Conservation (phyloP, 2,888 invertebrate species). For the Elysia crispata region DNA sequence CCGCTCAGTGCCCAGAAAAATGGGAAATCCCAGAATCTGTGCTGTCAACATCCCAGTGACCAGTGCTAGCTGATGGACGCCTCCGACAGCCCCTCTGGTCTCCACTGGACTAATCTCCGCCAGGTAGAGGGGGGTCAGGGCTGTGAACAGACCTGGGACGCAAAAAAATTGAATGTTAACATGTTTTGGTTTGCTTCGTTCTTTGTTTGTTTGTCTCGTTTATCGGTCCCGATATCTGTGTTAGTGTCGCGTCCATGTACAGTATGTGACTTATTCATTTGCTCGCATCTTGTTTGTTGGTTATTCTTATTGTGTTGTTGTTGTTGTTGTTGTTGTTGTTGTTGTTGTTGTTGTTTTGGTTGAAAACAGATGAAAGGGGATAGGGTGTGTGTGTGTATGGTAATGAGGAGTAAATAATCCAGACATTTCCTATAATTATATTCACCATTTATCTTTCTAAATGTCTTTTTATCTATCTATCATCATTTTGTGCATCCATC, state of each 20-base stretch:
- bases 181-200: neutral
- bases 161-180: neutral
- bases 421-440: no score
- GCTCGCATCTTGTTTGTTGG: no score
- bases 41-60: conserved; percentile 95
- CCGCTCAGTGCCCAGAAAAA: conserved; percentile 89
- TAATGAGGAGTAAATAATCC: no score
- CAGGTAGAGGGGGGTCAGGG: conserved; percentile 98
- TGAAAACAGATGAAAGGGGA: no score
- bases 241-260: conserved; percentile 97
- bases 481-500: no score
- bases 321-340: no score
- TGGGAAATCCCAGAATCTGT: conserved; percentile 84
- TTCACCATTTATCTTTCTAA: no score
- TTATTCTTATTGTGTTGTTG: no score
- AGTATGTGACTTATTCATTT: no score
- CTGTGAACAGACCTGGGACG: conserved; percentile 91
- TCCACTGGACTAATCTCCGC: conserved; percentile 97
- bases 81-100: conserved; percentile 88
- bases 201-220: neutral
- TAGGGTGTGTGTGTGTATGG: no score
- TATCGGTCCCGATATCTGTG: conserved; percentile 99
- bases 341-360: no score
- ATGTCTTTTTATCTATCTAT: no score
- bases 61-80: conserved; percentile 97